Evolutionary conservation across 2,888 invertebrate genomes (phyloP), one percentile per base, ranked within the genome.

Genomic region (Charanyca ferruginea): DNA sequence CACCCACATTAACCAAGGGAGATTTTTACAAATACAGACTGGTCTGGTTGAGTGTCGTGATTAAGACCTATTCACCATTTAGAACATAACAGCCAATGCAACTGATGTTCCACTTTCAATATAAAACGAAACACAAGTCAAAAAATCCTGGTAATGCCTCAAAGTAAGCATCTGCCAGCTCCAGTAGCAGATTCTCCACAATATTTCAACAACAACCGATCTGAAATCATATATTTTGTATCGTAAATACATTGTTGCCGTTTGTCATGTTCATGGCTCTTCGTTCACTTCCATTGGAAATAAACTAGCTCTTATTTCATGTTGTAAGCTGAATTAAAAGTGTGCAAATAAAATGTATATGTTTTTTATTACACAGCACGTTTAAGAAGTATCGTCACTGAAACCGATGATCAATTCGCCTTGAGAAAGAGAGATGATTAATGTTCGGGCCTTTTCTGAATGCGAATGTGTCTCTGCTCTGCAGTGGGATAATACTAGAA

Each of bases 201-300:
- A 76, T 76, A 76, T 76, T 72, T 76, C 77, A 76, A 66, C 76
- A 61, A 42, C 57, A 62, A 60, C 55, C 51, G 76, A 63, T 75
- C 62, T 71, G 52, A 45, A 76, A 64, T 72, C 66, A 76, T 67
- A 76, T 16, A 77, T 76, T 76, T 76, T 61, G 66, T 49, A 76
- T 71, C 71, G 72, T 58, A 72, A 76, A 76, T 72, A 76, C 63
- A 76, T 76, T 72, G 66, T 44, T 49, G 45, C 53, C 48, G 57
- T 76, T 76, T 61, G 61, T 76, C 61, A 76, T 76, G 60, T 72
- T 62, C 51, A n/a, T 22, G 13, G 42, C 35, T 61, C 38, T 42
- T 52, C 60, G 48, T 64, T 64, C 54, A 75, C 55, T 48, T 38
- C 23, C 38, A 49, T 59, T 65, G 45, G 51, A 48, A 47, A 59